Conservation (phyloP, 2,888 invertebrate species). For the Latrodectus elegans region DNA sequence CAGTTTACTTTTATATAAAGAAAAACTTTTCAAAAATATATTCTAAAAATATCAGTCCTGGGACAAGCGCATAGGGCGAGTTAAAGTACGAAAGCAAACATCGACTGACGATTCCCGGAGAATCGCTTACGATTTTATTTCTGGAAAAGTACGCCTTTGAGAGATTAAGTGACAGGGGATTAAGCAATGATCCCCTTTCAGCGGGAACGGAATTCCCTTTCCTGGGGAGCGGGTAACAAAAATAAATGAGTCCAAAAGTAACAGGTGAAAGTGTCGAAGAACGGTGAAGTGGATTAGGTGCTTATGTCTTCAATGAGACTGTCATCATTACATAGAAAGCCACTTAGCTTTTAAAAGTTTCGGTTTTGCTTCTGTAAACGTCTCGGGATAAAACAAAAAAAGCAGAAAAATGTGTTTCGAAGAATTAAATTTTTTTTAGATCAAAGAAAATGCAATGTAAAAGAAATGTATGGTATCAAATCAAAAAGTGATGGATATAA, state of each 20-base stretch:
- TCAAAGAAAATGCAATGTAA: too few species aligned
- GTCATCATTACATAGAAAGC: conserved; percentile 33
- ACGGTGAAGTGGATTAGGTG: neutral
- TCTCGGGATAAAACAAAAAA: conserved; percentile 8
- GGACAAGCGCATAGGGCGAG: neutral
- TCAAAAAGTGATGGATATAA: too few species aligned
- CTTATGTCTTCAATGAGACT: neutral
- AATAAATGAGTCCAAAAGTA: conserved; percentile 14
- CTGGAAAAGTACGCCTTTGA: neutral
- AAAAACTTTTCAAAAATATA: too few species aligned
- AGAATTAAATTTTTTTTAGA: too few species aligned
- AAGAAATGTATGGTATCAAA: too few species aligned
- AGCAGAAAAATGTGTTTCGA: neutral
- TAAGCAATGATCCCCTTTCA: neutral
- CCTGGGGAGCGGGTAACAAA: neutral
- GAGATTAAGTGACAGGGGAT: neutral
- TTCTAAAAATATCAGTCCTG: neutral
- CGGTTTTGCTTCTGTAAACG: conserved; percentile 48
- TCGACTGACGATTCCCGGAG: neutral
- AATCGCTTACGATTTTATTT: neutral
- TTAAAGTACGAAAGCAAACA: neutral
- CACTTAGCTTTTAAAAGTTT: conserved; percentile 54
- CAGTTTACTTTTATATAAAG: too few species aligned
- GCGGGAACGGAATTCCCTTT: neutral
- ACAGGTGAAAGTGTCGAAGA: neutral